Base-by-base conservation (phyloP, 2,888 invertebrate species). In the Drosophila parthenogenetica region DNA sequence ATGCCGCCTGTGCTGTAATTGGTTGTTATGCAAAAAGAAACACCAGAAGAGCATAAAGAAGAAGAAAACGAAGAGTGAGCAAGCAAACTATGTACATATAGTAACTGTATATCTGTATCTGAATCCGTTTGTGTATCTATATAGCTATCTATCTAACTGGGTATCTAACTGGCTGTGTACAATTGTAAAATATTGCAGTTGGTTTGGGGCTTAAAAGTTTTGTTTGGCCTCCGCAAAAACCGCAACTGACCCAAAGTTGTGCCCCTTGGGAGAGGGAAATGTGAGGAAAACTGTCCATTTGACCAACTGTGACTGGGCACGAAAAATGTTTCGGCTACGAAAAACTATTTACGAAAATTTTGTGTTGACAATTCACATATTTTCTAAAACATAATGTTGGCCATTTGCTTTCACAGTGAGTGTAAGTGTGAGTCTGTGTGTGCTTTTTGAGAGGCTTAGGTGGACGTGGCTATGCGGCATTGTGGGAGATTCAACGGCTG, bases 311-410 rank as follows among this genome's bases (percentile, higher is more conserved):
- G 73, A 64, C 67, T 75, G 59, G 46, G 81, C 66, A 73, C 76
- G 70, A 79, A 77, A 77, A 75, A 77, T 78, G 79, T 78, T 74
- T 70, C 48, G 62, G 60, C 63, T 57, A 79, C 79, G 72, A 80
- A 88, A 87, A 89, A 86, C 87, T 89, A 86, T 86, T 87, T 86
- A 80, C 86, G 73, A 86, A 80, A 86, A 87, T 86, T 89, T 81
- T 82, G 81, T 81, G 90, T 90, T 89, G 89, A 89, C 90, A 89
- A 90, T 90, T 89, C 87, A 79, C 79, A 88, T 85, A 89, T 89
- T 89, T 90, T 82, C 80, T 73, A 87, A 89, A 90, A 89, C 89
- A 89, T 89, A 79, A 81, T 89, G 90, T 85, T 87, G 76, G 77
- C 83, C 79, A 85, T 79, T 78, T 79, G 71, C 61, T 58, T 54